Base-by-base conservation (phyloP, 2,797 vertebrate species). In the Natrix natrix region DNA sequence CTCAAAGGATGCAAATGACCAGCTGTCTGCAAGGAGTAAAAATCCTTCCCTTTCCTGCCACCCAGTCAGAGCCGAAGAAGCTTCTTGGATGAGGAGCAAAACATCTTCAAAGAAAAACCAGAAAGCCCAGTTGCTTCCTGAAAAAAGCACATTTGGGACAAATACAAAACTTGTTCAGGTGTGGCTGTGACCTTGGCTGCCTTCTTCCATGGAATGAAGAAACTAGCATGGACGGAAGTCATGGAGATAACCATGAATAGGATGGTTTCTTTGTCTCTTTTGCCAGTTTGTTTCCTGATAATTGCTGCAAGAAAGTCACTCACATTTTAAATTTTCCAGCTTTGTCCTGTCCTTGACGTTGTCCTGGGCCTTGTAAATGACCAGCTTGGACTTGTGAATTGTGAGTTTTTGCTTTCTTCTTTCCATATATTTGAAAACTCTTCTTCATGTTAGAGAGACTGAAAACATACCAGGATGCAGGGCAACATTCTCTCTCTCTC, bases 371-470 rank as follows among this genome's bases (percentile, higher is more conserved):
- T 97, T 0, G 3, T 96, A 91, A 98, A 96, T 0, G 97, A 97
- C n/a, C 94, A 97, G 55, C 95, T 97, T 93, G 94, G 96, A 26
- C 94, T 97, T 0, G 96, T 97, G 83, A 96, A 96, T 92, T 97
- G 96, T 97, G 87, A 97, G 97, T 96, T 11, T 87, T 24, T 63
- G 0, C 0, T 69, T 74, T 83, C 69, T 43, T 12, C 14, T 59
- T 60, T 22, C 24, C 10, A 2, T 11, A 1, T 0, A 10, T 0
- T 0, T 4, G 56, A 63, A 78, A 10, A 24, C 8, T 57, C 22
- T 10, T 57, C 48, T 37, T 28, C 5, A 26, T 69, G 24, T 8
- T 22, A 43, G 69, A 22, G 69, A 43, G 32, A 20, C 16, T 37
- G 16, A 74, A 74, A 20, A 32, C 28, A 20, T 8, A 26, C 1